Percentiles rank a stretch among this genome's conserved stretches.
phyloP scores from a whole-genome alignment of 2,888 invertebrate genomes.

The Platycnemis pennipes region DNA sequence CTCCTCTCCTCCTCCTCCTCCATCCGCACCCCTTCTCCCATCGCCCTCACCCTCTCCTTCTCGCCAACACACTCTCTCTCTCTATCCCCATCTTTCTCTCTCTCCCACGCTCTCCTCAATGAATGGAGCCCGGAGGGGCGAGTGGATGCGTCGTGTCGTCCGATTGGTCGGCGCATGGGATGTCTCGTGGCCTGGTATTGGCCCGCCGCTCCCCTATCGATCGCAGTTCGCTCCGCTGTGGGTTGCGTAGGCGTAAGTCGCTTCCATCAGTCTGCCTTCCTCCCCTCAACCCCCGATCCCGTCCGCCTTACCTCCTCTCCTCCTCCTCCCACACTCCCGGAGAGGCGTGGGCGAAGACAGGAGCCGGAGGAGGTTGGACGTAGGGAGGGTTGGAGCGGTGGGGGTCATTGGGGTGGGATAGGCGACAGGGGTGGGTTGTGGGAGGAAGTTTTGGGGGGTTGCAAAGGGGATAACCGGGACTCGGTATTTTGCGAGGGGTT shows the following conservation, averaged over 20 bases:
- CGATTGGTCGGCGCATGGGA: background rate
- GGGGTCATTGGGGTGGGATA: background rate
- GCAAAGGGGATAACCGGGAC: background rate
- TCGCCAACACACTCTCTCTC: background rate
- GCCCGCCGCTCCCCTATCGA: background rate
- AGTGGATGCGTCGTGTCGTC: no score
- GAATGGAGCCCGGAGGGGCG: slow-evolving; percentile 3
- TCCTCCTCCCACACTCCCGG: background rate
- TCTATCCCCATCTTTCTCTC: background rate
- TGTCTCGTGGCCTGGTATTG: background rate
- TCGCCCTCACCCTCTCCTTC: background rate
- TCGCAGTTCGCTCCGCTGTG: background rate
- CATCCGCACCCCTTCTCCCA: background rate
- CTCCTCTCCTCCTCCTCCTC: background rate
- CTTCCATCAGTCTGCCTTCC: background rate
- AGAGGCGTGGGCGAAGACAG: slow-evolving; percentile 28
- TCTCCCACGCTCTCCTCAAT: background rate
- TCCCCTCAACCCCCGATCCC: background rate
- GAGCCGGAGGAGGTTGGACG: background rate
- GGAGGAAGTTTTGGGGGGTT: background rate
- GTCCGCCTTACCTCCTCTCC: background rate
- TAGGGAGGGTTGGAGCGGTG: background rate
- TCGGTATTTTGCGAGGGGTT: background rate
- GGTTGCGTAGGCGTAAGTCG: slow-evolving; percentile 30
- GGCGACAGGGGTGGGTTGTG: background rate